Percentiles rank a stretch among this genome's conserved stretches.
Evolutionary conservation across 2,113 vertebrate genomes (phyloP).

Genomic region (Polypterus bichir): DNA sequence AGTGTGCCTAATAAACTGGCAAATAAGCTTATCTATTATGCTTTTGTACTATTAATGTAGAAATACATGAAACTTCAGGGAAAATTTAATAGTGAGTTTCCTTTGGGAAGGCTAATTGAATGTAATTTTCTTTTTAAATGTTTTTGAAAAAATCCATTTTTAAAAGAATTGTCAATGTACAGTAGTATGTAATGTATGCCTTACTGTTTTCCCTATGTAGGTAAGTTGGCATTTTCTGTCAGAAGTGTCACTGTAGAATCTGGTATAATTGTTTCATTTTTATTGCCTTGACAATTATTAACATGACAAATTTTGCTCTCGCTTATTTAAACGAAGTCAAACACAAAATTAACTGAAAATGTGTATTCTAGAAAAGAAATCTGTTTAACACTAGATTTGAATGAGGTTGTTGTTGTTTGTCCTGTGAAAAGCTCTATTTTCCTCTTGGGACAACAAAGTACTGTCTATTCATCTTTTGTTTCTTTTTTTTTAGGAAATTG

Average conservation of each 20-base stretch:
- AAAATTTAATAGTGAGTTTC: no score
- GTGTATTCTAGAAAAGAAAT: no score
- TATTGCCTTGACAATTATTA: no score
- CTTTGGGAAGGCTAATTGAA: background rate
- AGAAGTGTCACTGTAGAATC: slow-evolving; percentile 3
- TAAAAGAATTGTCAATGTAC: background rate
- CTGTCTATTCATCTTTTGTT: background rate
- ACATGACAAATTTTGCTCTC: no score
- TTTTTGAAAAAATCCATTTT: slow-evolving; percentile 17
- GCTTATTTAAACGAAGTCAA: no score
- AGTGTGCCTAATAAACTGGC: no score
- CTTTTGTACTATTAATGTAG: no score
- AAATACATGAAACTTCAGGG: no score
- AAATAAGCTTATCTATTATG: no score
- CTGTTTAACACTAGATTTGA: no score
- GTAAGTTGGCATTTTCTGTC: slow-evolving; percentile 16
- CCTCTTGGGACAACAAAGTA: slow-evolving; percentile 8
- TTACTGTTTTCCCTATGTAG: slow-evolving; percentile 12
- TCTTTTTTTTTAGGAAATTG: slow-evolving; percentile 77
- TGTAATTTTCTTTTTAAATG: slow-evolving; percentile 24
- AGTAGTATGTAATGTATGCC: background rate
- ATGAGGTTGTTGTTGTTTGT: background rate
- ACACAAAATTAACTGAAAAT: no score
- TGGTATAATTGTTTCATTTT: no score
- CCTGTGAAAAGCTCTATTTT: slow-evolving; percentile 3